Conservation (phyloP, 2,797 vertebrate genomes). For the Echeneis naucrates region DNA sequence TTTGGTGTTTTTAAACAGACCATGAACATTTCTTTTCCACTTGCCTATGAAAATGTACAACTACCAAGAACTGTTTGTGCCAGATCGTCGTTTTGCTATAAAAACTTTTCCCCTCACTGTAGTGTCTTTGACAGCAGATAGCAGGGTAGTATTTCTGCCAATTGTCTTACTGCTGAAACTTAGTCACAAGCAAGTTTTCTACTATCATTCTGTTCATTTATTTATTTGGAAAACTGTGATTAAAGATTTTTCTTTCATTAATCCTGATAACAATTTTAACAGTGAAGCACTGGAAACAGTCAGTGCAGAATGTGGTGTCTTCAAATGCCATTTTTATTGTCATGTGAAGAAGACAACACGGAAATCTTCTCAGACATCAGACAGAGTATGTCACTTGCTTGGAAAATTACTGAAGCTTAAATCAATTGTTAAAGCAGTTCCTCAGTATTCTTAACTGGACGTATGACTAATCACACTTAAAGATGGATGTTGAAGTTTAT, state of each 20-base stretch:
- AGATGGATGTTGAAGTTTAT: neutral
- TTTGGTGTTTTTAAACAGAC: constrained; percentile 64
- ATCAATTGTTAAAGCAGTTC: neutral
- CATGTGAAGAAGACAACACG: neutral
- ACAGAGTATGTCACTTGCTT: neutral
- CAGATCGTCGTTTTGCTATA: neutral
- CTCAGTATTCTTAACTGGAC: neutral
- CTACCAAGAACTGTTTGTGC: neutral
- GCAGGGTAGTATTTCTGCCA: neutral
- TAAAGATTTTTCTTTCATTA: neutral
- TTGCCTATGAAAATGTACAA: neutral
- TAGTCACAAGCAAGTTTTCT: neutral
- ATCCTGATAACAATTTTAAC: neutral
- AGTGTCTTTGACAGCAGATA: neutral
- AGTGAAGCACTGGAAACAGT: neutral
- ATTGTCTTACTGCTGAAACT: neutral
- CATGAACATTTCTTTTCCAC: constrained; percentile 35
- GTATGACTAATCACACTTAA: neutral
- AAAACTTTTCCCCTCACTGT: neutral
- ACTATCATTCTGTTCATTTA: neutral
- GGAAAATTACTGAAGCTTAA: neutral
- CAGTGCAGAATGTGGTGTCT: no score
- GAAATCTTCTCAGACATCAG: neutral
- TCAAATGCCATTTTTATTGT: neutral
- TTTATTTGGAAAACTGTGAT: neutral